Evolutionary conservation across 2,797 vertebrate genomes (phyloP).

Genomic region (Peromyscus aztecus): DNA sequence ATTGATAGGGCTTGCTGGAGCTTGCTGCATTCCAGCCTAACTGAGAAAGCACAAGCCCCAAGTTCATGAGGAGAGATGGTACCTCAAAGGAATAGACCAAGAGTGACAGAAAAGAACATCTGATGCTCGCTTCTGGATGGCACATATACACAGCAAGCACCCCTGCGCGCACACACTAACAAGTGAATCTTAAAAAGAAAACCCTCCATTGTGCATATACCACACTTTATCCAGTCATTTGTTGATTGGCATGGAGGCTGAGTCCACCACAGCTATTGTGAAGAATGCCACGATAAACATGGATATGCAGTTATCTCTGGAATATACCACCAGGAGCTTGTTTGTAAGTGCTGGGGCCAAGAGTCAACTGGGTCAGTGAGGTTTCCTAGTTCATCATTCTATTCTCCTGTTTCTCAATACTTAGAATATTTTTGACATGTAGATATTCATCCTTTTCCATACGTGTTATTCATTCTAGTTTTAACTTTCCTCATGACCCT

Average conservation of each 20-base stretch:
- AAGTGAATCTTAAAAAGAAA: not conserved
- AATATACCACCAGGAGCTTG: not conserved
- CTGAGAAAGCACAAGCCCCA: not conserved
- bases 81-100: not conserved
- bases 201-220: not conserved
- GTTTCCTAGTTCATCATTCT: not conserved
- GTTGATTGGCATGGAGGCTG: not conserved
- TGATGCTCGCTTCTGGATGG: not conserved
- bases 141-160: not conserved
- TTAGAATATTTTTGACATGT: slow-evolving; percentile 43
- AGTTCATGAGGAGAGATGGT: not conserved
- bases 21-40: not conserved
- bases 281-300: not conserved
- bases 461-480: not conserved
- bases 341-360: not conserved
- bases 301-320: not conserved
- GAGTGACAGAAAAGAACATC: not conserved
- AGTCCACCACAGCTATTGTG: not conserved
- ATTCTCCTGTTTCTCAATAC: not conserved
- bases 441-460: slow-evolving; percentile 7
- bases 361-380: not conserved
- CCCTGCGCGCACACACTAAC: not conserved
- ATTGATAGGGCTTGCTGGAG: not conserved
- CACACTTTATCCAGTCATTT: not conserved
- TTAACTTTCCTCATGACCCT: slow-evolving; percentile 18